Evolutionary conservation across 2,797 vertebrate species (phyloP).

Genomic region (Glyptemys insculpta): DNA sequence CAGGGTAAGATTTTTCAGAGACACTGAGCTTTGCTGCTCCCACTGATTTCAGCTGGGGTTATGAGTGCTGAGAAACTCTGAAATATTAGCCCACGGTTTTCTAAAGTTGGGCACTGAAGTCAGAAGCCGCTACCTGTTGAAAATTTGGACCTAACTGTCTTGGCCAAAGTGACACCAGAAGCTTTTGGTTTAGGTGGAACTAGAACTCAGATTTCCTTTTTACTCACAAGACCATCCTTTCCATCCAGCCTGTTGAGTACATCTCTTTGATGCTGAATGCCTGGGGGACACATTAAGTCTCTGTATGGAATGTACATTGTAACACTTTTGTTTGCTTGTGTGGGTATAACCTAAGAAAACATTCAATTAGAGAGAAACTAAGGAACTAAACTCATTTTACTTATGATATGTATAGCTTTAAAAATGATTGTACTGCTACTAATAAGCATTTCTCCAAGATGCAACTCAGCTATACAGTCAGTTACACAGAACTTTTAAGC

Average conservation of each 20-base stretch:
- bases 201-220: slow-evolving; percentile 47
- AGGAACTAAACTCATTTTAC: slow-evolving; percentile 41
- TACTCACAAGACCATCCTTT: slow-evolving; percentile 45
- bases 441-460: neutral
- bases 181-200: slow-evolving; percentile 22
- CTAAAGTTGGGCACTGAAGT: neutral
- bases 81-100: neutral
- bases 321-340: slow-evolving; percentile 52
- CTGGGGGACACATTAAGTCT: slow-evolving; percentile 64
- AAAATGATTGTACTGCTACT: neutral
- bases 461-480: neutral
- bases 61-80: neutral
- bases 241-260: slow-evolving; percentile 54
- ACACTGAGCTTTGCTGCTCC: neutral
- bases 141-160: neutral
- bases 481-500: neutral
- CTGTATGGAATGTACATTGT: slow-evolving; percentile 58
- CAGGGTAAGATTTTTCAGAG: neutral
- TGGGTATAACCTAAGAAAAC: slow-evolving; percentile 61
- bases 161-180: neutral
- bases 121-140: neutral
- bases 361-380: slow-evolving; percentile 19
- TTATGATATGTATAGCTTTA: neutral
- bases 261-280: slow-evolving; percentile 41
- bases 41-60: neutral